These are phyloP conservation scores for Melanogrammus aeglefinus DNA, from an alignment of 2,797 vertebrate species.

Conservation along the genomic window DNA sequence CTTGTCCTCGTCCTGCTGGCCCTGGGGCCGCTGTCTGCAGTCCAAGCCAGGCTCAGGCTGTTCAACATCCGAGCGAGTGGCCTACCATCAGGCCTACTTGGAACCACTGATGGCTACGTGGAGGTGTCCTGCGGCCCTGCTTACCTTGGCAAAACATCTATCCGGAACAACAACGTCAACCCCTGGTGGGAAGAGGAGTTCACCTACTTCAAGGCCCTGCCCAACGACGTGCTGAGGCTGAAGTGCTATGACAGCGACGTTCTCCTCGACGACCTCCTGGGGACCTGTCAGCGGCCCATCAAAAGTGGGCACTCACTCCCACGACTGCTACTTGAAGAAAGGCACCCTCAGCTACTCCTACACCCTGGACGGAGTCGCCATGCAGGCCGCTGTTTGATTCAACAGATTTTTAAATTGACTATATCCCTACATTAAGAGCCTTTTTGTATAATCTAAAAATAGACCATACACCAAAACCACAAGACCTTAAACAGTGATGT, in stretches of 20 bases:
- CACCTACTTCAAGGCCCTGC: not conserved
- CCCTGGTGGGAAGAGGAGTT: slow-evolving; percentile 57
- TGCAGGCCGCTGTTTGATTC: not conserved
- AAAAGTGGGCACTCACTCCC: slow-evolving; percentile 35
- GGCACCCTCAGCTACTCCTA: slow-evolving; percentile 50
- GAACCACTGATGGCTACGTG: slow-evolving; percentile 45
- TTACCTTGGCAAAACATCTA: slow-evolving; percentile 35
- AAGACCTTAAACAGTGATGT: not conserved
- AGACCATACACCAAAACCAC: not conserved
- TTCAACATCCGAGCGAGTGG: slow-evolving; percentile 33
- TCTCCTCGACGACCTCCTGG: slow-evolving; percentile 26
- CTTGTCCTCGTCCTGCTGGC: slow-evolving; percentile 27
- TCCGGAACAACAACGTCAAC: not conserved
- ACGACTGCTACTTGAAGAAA: slow-evolving; percentile 48
- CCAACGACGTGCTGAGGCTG: slow-evolving; percentile 35
- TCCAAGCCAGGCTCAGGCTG: slow-evolving; percentile 31
- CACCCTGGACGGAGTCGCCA: slow-evolving; percentile 20
- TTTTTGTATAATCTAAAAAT: not conserved
- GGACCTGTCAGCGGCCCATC: slow-evolving; percentile 38
- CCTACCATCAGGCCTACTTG: slow-evolving; percentile 12
- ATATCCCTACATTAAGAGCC: not conserved
- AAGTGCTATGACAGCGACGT: slow-evolving; percentile 40
- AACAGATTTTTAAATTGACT: not conserved
- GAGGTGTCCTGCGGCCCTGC: slow-evolving; percentile 22
- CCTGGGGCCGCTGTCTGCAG: slow-evolving; percentile 22